Base-by-base conservation (phyloP, 2,888 invertebrate genomes). In the Eupsilia transversa region DNA sequence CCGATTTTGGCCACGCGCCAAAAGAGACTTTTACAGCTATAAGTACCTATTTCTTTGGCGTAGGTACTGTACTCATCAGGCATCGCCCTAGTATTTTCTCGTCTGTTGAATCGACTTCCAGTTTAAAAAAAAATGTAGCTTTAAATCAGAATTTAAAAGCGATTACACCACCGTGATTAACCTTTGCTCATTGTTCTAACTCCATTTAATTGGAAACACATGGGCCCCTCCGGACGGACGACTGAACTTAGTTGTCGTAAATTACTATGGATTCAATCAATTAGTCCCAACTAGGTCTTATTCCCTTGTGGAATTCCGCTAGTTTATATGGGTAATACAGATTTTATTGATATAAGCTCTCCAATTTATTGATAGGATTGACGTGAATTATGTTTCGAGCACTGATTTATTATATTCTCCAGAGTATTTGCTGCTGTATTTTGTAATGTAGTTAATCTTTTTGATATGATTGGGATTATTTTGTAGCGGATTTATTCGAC, bases 261-360 rank as follows among this genome's bases (percentile, higher is more conserved):
- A 84, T 80, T 41, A 70, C 41, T 71, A 63, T 72, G 57, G 57
- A 69, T 61, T 73, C 57, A 83, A 80, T 68, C 65, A 84, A 82
- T 75, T 84, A 72, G 23, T 65, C 1, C 35, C 27, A 70, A 74
- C 57, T 57, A 70, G 54, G 38, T 49, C 4, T 35, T 9, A 61
- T n/a, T 71, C 52, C 46, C 64, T 35, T 23, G 56, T 23, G 61
- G 12, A 38, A 27, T 12, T n/a, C n/a, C 5, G 0, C 12, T 23
- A 30, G 20, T 41, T 69, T 49, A 64, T 63, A 61, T 56, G n/a
- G 69, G 12, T 59, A 46, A 63, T 70, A 74, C 7, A 6, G 17
- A 54, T 54, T 74, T 67, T 46, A 80, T 75, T 72, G 65, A 68
- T 30, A 12, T 41, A 56, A 33, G 54, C 41, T 74, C 46, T 60